phyloP scores from a whole-genome alignment of 2,113 vertebrate genomes.

The Pavo muticus region DNA sequence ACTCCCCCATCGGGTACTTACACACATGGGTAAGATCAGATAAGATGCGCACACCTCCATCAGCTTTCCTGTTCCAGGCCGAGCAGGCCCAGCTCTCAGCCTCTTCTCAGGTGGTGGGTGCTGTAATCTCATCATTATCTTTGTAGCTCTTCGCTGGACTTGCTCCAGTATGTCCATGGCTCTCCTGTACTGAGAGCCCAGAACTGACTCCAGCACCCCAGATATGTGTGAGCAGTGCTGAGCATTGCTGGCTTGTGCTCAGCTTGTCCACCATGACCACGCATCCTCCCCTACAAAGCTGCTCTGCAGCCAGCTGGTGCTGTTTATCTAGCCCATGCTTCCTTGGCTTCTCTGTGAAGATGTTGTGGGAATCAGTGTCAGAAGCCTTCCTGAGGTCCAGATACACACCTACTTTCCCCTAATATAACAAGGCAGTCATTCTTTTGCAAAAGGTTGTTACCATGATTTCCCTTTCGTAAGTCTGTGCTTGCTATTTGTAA shows the following conservation, averaged over 20 bases:
- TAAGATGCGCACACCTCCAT: neutral
- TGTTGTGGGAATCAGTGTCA: neutral
- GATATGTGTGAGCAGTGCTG: neutral
- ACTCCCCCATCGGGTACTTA: neutral
- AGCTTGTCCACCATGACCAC: neutral
- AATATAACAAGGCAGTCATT: neutral
- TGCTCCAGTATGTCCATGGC: neutral
- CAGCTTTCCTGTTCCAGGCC: neutral
- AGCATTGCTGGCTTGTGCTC: neutral
- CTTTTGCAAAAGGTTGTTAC: neutral
- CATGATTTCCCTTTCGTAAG: neutral
- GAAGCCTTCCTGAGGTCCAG: neutral
- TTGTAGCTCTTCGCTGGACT: neutral
- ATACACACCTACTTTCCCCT: neutral
- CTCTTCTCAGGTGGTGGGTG: neutral
- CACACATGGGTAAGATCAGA: neutral
- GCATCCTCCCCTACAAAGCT: neutral
- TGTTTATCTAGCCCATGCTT: neutral
- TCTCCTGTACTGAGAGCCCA: neutral
- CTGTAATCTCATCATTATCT: neutral
- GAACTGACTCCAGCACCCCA: neutral
- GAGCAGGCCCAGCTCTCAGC: neutral
- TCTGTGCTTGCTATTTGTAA: neutral
- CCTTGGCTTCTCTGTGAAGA: neutral
- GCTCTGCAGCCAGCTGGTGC: neutral